phyloP scores from a whole-genome alignment of 1,140 invertebrate genomes.

The Musca vetustissima region DNA sequence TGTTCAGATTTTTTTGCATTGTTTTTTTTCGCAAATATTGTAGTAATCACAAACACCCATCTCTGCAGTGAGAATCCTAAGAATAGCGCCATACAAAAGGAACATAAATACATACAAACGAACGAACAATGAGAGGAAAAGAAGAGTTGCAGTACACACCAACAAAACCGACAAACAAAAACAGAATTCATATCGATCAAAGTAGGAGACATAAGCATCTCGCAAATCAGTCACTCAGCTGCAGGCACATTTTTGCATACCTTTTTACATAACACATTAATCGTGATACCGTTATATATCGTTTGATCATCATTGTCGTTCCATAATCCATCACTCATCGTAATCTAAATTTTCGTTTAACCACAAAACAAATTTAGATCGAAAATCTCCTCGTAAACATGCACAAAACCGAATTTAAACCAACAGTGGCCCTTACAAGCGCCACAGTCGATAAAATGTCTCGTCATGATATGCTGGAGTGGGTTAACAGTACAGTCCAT shows the following conservation, averaged over 20 bases:
- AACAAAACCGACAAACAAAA: too few relatives aligned
- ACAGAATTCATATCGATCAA: too few relatives aligned
- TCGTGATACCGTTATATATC: constrained; percentile 1
- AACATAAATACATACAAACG: too few relatives aligned
- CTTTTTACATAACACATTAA: not conserved
- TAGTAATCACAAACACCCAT: too few relatives aligned
- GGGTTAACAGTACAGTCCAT: constrained; percentile 96
- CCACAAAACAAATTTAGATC: not conserved
- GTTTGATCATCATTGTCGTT: not conserved
- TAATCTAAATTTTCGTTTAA: not conserved
- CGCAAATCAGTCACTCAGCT: too few relatives aligned
- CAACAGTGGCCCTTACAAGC: constrained; percentile 91
- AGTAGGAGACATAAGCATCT: too few relatives aligned
- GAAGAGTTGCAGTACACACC: too few relatives aligned
- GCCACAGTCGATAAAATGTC: constrained; percentile 95
- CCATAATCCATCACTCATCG: not conserved
- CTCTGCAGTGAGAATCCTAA: too few relatives aligned
- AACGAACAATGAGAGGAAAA: too few relatives aligned
- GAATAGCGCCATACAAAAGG: too few relatives aligned
- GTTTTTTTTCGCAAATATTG: too few relatives aligned
- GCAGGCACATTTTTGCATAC: not conserved
- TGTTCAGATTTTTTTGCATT: too few relatives aligned
- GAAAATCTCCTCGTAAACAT: constrained; percentile 55
- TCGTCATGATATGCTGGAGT: constrained; percentile 95
- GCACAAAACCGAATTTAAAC: constrained; percentile 69